Conservation (phyloP, 2,113 vertebrate genomes). For the Chloropsis cyanopogon region DNA sequence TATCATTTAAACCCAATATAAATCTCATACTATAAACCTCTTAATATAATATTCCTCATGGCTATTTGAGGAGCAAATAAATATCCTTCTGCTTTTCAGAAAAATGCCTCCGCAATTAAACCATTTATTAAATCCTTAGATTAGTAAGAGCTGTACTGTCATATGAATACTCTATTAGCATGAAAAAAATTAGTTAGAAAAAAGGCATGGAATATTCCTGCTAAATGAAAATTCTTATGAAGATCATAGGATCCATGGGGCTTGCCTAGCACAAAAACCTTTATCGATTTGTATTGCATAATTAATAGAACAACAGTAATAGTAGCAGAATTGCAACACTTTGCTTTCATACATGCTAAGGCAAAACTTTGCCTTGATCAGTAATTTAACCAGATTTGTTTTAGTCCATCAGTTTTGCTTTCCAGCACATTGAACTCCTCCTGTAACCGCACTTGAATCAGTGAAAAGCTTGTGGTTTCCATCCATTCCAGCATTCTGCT, state of each 20-base stretch:
- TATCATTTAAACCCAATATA: background rate
- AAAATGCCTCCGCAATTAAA: slow-evolving; percentile 7
- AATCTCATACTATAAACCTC: background rate
- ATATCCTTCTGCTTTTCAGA: slow-evolving; percentile 11
- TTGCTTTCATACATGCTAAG: background rate
- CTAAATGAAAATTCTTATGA: background rate
- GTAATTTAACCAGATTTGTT: background rate
- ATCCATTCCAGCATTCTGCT: background rate
- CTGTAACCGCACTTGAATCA: accelerated
- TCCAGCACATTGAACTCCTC: background rate
- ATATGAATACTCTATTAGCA: slow-evolving; percentile 15
- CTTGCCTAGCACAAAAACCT: background rate
- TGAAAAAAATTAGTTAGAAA: background rate
- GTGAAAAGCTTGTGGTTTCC: background rate
- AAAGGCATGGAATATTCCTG: background rate
- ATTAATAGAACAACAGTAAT: background rate
- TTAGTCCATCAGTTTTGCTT: background rate
- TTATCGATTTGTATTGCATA: background rate
- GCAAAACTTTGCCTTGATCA: background rate
- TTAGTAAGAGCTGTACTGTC: background rate
- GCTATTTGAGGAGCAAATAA: background rate
- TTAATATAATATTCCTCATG: background rate
- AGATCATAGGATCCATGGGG: background rate
- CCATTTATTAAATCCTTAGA: slow-evolving; percentile 20
- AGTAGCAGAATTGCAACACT: background rate